Conservation (phyloP, 2,888 invertebrate genomes). For the Papilio demoleus region DNA sequence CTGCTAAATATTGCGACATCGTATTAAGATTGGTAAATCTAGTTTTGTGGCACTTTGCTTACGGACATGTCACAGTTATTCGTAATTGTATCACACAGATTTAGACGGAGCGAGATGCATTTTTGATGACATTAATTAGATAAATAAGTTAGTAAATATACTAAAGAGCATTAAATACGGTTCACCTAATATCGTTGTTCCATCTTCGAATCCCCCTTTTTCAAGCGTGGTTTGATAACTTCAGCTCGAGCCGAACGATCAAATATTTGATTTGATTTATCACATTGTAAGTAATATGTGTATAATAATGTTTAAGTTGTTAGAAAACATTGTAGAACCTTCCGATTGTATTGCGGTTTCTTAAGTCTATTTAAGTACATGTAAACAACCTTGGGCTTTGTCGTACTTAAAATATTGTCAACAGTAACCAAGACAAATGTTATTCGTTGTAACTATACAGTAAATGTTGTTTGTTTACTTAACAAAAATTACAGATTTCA, state of each 20-base stretch:
- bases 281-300: too few species aligned
- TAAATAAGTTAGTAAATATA: too few species aligned
- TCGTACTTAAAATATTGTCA: conserved; percentile 15
- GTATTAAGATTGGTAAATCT: conserved; percentile 5
- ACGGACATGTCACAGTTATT: not conserved
- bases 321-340: conserved; percentile 18
- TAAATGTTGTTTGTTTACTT: not conserved
- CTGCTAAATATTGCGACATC: conserved; percentile 14
- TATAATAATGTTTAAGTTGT: conserved; percentile 1
- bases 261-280: too few species aligned
- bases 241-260: too few species aligned
- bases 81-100: not conserved
- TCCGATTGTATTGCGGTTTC: conserved; percentile 1
- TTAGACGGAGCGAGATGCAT: not conserved
- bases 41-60: not conserved
- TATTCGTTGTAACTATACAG: not conserved
- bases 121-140: not conserved
- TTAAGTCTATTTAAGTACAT: conserved; percentile 7
- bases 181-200: too few species aligned
- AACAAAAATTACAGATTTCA: not conserved
- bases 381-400: conserved; percentile 22
- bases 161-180: too few species aligned
- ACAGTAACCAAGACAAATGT: conserved; percentile 5
- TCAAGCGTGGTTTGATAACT: too few species aligned
- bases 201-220: too few species aligned